A percentile compares a stretch with the other conserved stretches of the same genome.
These are phyloP conservation scores for Galago senegalensis DNA, from an alignment of 2,797 vertebrate species.

Conservation along the genomic window DNA sequence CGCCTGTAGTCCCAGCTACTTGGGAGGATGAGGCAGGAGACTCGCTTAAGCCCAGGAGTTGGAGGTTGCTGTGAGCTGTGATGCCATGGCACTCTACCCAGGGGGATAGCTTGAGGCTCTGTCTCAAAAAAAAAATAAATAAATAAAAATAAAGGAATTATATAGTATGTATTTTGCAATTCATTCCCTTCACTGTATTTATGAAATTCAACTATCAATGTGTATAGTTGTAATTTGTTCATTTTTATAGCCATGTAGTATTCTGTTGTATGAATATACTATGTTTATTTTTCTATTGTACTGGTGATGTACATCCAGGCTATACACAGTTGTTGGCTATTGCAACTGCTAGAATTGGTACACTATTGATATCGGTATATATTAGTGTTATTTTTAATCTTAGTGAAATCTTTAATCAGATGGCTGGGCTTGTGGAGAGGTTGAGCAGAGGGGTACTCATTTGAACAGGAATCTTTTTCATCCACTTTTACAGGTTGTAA, in stretches of 20 bases:
- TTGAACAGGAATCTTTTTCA: constrained; percentile 17
- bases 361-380: not conserved
- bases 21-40: too few relatives aligned
- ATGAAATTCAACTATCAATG: not conserved
- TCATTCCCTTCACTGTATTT: constrained; percentile 11
- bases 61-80: too few relatives aligned
- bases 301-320: not conserved
- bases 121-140: too few relatives aligned
- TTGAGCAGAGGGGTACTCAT: not conserved
- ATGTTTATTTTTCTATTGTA: not conserved
- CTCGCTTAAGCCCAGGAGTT: too few relatives aligned
- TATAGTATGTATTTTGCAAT: not conserved
- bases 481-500: not conserved
- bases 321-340: not conserved
- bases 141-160: too few relatives aligned
- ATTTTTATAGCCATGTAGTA: not conserved
- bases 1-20: too few relatives aligned
- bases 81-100: too few relatives aligned
- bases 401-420: too few relatives aligned
- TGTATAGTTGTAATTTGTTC: not conserved
- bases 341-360: not conserved
- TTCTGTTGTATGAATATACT: not conserved
- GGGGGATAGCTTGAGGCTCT: too few relatives aligned
- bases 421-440: not conserved
- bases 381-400: not conserved